Conservation (phyloP, 2,113 vertebrate species). For the Atlantisia rogersi region DNA sequence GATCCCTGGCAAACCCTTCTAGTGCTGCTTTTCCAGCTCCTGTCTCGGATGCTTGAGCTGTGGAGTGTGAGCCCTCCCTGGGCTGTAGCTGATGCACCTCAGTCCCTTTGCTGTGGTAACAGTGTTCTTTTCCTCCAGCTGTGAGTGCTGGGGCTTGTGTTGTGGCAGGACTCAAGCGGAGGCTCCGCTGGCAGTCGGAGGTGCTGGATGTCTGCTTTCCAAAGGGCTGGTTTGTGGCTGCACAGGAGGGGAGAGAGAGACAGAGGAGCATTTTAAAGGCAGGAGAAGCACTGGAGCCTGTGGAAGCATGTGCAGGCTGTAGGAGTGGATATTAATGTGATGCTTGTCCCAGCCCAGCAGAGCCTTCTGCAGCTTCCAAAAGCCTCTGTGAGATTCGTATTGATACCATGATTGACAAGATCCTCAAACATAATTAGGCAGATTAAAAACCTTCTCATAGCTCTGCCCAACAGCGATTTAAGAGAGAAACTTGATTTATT, state of each 20-base stretch:
- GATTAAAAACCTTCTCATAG: background rate
- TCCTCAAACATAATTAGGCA: background rate
- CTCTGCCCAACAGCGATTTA: background rate
- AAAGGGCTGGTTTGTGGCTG: background rate
- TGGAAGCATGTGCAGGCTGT: background rate
- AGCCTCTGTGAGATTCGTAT: background rate
- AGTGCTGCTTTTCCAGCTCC: background rate
- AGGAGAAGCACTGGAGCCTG: rapidly evolving
- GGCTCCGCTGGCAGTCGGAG: background rate
- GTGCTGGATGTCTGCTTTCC: background rate
- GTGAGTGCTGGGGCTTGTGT: background rate
- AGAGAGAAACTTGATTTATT: background rate
- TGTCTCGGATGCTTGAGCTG: background rate
- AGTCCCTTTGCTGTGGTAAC: background rate
- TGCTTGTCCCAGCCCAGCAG: background rate
- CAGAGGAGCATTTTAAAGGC: background rate
- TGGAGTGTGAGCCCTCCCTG: background rate
- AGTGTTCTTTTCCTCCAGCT: background rate
- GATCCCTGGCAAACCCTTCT: background rate
- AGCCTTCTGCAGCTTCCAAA: background rate
- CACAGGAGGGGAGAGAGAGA: background rate
- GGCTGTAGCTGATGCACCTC: background rate
- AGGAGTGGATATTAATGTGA: rapidly evolving
- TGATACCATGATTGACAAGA: background rate
- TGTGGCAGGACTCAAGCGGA: background rate